A percentile compares a stretch with the other conserved stretches of the same genome.
These are phyloP conservation scores for Catharus fuscescens DNA, from an alignment of 2,113 vertebrate species.

Conservation along the genomic window DNA sequence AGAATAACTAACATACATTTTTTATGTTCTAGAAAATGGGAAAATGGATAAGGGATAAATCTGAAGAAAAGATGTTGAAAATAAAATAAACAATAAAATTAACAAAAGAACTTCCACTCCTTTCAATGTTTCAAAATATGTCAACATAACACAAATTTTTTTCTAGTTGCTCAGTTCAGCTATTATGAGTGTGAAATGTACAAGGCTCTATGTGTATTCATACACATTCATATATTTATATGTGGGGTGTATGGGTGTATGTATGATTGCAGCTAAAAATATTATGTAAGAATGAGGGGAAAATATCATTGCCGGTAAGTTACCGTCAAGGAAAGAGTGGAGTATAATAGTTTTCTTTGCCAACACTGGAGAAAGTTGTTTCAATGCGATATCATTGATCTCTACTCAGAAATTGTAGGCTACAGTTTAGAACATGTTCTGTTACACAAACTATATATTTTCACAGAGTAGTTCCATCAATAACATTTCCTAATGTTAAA, in stretches of 20 bases:
- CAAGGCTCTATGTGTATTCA: not conserved
- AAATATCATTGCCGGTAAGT: not conserved
- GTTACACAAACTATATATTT: not conserved
- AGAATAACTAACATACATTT: conserved; percentile 12
- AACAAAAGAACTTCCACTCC: not conserved
- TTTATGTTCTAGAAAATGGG: conserved; percentile 2
- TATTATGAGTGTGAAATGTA: not conserved
- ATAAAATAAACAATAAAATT: not conserved
- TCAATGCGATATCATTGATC: not conserved
- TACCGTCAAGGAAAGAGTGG: not conserved
- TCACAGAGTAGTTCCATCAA: not conserved
- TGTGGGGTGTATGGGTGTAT: not conserved
- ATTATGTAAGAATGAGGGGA: not conserved
- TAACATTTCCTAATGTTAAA: not conserved
- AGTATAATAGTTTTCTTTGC: not conserved
- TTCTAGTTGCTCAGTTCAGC: not conserved
- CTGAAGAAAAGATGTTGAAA: not conserved
- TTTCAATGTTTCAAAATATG: not conserved
- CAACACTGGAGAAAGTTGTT: not conserved
- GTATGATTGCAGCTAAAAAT: not conserved
- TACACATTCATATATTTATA: not conserved
- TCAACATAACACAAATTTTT: not conserved
- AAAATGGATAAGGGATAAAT: not conserved
- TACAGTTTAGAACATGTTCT: not conserved
- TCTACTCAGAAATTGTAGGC: not conserved